phyloP scores from a whole-genome alignment of 2,113 vertebrate genomes.

The Hyperoodon ampullatus region DNA sequence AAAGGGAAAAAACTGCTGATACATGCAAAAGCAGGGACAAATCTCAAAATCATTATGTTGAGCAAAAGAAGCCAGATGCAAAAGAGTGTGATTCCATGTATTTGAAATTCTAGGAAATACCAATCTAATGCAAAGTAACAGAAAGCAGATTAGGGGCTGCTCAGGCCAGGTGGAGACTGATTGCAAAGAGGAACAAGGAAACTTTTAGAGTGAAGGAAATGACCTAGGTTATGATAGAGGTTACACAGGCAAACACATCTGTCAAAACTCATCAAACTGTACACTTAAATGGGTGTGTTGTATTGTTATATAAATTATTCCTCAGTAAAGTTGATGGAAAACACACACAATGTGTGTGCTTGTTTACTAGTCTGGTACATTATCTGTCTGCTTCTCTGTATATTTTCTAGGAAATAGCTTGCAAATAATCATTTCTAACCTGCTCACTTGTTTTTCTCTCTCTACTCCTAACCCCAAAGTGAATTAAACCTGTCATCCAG shows the following conservation, averaged over 20 bases:
- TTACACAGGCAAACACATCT: neutral
- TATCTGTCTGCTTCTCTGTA: neutral
- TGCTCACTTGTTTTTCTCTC: neutral
- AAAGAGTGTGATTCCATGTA: neutral
- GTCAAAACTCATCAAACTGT: neutral
- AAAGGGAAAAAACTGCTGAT: neutral
- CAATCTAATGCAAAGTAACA: neutral
- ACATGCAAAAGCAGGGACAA: neutral
- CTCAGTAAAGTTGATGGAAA: neutral
- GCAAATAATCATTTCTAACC: neutral
- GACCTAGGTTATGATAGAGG: neutral
- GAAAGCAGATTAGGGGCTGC: neutral
- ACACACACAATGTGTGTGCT: neutral
- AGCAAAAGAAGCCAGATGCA: neutral
- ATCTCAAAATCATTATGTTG: neutral
- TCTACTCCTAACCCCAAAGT: neutral
- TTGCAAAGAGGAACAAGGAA: neutral
- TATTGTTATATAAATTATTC: neutral
- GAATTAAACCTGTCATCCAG: neutral
- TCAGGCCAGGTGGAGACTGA: neutral
- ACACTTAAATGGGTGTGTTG: neutral
- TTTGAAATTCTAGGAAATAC: slow-evolving; percentile 28
- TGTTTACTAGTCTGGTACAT: neutral
- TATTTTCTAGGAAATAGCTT: neutral
- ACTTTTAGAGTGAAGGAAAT: neutral